Evolutionary conservation across 2,797 vertebrate species (phyloP).

Genomic region (Sparidentex hasta): DNA sequence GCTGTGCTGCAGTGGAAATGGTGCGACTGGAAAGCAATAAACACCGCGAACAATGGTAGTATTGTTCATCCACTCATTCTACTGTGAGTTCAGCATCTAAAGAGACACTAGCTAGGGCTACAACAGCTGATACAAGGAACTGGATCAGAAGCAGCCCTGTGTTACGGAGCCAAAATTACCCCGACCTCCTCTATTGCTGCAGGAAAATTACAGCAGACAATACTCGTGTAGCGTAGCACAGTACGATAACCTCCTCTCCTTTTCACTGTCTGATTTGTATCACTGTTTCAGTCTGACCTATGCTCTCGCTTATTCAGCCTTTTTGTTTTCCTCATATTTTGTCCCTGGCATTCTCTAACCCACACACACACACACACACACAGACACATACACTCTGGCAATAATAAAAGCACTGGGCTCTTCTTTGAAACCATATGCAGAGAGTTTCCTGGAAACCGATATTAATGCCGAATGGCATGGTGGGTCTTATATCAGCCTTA

Average conservation of each 20-base stretch:
- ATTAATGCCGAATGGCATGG: conserved; percentile 63
- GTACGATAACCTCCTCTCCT: conserved; percentile 23
- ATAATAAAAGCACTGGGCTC: conserved; percentile 63
- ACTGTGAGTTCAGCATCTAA: conserved; percentile 27
- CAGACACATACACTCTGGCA: conserved; percentile 40
- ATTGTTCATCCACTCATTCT: conserved; percentile 34
- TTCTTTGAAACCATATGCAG: conserved; percentile 76
- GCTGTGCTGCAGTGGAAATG: conserved; percentile 17
- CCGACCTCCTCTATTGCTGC: conserved; percentile 19
- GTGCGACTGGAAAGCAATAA: conserved; percentile 21
- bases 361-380: conserved; percentile 17
- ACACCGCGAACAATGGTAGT: conserved; percentile 25
- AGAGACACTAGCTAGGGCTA: conserved; percentile 15
- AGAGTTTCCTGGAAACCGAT: conserved; percentile 75
- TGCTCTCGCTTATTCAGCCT: conserved; percentile 17
- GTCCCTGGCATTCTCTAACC: conserved; percentile 1
- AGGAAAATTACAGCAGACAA: conserved; percentile 29
- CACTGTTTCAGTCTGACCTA: conserved; percentile 42
- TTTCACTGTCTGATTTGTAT: conserved; percentile 42
- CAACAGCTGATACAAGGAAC: conserved; percentile 35
- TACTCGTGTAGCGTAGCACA: not conserved
- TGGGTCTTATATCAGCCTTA: conserved; percentile 76
- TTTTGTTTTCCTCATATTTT: conserved; percentile 42
- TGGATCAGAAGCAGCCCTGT: conserved; percentile 33
- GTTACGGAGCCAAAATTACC: conserved; percentile 33